These are phyloP conservation scores for Kryptopterus vitreolus DNA, from an alignment of 2,797 vertebrate species.

Conservation along the genomic window DNA sequence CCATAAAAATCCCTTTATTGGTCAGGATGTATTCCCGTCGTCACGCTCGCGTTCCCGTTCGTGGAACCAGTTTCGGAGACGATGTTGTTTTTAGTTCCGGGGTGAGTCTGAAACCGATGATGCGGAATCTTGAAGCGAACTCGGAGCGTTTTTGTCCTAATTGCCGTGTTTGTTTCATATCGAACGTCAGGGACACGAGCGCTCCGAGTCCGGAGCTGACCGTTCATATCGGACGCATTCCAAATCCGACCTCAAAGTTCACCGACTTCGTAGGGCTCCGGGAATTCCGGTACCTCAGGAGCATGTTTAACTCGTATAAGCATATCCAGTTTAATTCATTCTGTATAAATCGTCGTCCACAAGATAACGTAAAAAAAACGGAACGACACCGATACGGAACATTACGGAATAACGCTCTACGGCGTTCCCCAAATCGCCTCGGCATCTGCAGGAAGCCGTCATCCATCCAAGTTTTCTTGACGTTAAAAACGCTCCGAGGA, in stretches of 20 bases:
- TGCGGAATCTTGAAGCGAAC: background rate
- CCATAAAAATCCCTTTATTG: background rate
- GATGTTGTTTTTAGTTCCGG: background rate
- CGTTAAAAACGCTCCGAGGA: conserved; percentile 10
- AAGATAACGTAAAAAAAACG: background rate
- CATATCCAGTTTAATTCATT: background rate
- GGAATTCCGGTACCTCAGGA: too few species aligned
- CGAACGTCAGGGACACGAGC: too few species aligned
- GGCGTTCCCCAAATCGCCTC: conserved; percentile 1
- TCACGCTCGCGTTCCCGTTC: conserved; percentile 32
- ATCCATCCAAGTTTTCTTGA: conserved; percentile 18
- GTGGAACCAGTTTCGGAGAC: conserved; percentile 26
- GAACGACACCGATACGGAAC: background rate
- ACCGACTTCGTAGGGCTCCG: background rate
- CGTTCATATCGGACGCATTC: too few species aligned
- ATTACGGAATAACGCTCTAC: background rate
- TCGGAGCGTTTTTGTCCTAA: background rate
- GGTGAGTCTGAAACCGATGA: background rate
- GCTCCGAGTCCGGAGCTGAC: too few species aligned
- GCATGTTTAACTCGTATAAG: too few species aligned
- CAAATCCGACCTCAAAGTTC: too few species aligned
- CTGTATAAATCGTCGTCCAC: background rate
- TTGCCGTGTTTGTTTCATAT: background rate
- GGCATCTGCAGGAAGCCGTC: background rate
- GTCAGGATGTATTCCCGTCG: conserved; percentile 18